Percentiles rank a stretch among this genome's conserved stretches.
These are phyloP conservation scores for Eunapius fragilis DNA, from an alignment of 37 sponge, comb jelly and placozoan species.

Conservation along the genomic window DNA sequence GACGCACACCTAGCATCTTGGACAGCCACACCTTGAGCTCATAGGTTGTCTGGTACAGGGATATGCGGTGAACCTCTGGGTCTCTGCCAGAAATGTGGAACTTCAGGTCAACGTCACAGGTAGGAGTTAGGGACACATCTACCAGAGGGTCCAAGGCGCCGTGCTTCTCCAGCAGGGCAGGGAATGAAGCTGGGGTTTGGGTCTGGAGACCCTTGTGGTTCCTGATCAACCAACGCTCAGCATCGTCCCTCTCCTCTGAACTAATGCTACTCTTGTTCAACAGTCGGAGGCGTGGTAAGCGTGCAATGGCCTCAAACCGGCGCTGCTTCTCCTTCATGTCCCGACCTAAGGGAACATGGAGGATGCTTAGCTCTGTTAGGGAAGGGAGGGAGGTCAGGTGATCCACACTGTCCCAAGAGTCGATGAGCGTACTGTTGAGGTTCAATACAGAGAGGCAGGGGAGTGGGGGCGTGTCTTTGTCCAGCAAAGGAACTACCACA, in stretches of 20 bases:
- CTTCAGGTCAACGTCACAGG: not conserved
- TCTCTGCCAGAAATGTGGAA: slow-evolving; percentile 38
- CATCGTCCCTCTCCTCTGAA: slow-evolving; percentile 48
- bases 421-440: slow-evolving; percentile 34
- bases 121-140: slow-evolving; percentile 22
- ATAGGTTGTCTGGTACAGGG: slow-evolving; percentile 16
- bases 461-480: not conserved
- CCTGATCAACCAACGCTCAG: slow-evolving; percentile 67
- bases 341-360: slow-evolving; percentile 30
- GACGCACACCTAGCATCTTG: slow-evolving; percentile 6
- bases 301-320: slow-evolving; percentile 46
- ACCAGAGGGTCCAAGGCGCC: slow-evolving; percentile 41
- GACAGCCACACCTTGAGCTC: slow-evolving; percentile 48
- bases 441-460: slow-evolving; percentile 20
- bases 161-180: slow-evolving; percentile 30
- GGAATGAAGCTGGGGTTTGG: slow-evolving; percentile 16
- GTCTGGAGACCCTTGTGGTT: not conserved
- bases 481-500: not conserved
- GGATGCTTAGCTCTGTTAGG: slow-evolving; percentile 38
- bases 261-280: slow-evolving; percentile 62
- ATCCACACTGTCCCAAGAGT: slow-evolving; percentile 45
- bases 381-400: not conserved
- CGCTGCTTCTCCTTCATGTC: slow-evolving; percentile 43
- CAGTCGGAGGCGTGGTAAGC: slow-evolving; percentile 25
- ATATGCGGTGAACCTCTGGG: not conserved